These are phyloP conservation scores for Pogonomyrmex barbatus DNA, from an alignment of 1,140 invertebrate genomes.

Conservation along the genomic window DNA sequence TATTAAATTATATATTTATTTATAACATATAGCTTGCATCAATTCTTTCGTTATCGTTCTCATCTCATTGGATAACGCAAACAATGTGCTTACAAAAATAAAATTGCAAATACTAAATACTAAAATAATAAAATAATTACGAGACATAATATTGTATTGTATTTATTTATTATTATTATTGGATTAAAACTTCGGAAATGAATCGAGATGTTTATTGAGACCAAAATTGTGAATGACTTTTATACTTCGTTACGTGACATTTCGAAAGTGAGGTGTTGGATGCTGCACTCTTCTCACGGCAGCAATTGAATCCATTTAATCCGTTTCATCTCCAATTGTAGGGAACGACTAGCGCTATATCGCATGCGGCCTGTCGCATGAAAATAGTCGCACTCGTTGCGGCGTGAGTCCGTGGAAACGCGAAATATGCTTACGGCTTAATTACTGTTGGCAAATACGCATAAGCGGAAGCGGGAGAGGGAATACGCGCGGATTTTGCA, in stretches of 20 bases:
- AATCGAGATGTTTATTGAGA: conserved; percentile 1
- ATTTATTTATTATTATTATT: neutral
- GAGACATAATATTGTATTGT: neutral
- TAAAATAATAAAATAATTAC: neutral
- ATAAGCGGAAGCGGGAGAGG: conserved; percentile 22
- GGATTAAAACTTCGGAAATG: neutral
- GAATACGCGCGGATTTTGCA: conserved; percentile 18
- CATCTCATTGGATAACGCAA: neutral
- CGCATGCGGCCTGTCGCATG: conserved; percentile 51
- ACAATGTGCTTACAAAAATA: neutral
- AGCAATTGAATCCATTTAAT: conserved; percentile 75
- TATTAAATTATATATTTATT: neutral
- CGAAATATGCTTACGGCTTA: conserved; percentile 71
- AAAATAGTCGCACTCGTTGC: conserved; percentile 69
- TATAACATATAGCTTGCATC: neutral
- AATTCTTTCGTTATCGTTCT: neutral
- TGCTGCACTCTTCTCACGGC: conserved; percentile 1
- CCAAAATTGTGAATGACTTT: neutral
- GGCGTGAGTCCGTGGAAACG: conserved; percentile 29
- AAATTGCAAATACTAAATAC: neutral
- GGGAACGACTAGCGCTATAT: conserved; percentile 66
- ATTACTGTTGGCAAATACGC: conserved; percentile 67
- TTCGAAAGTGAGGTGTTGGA: conserved; percentile 26
- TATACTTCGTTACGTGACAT: conserved; percentile 14
- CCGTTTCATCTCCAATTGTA: conserved; percentile 73